Base-by-base conservation (phyloP, 2,797 vertebrate genomes). In the Triplophysa yarkandensis region DNA sequence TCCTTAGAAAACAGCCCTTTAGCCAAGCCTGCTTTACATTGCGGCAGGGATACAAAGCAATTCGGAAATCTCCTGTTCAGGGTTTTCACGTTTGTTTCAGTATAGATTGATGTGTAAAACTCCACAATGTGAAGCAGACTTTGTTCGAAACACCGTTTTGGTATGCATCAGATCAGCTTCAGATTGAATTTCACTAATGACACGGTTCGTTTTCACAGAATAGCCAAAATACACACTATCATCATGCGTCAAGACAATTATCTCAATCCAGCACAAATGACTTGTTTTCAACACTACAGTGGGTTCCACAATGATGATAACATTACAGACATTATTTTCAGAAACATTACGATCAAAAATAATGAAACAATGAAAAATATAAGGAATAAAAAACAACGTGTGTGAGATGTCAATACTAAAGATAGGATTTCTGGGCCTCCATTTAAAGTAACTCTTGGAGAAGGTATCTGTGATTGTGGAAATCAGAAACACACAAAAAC, bases 191-290 rank as follows among this genome's bases (percentile, higher is more conserved):
- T 43, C 16, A 5, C 41, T 39, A 39, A 39, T 39, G 36, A 6
- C 30, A 39, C 46, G 11, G 27, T 46, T 70, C 44, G 60, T 70
- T 19, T 48, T 9, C 39, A 70, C 28, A 41, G 5, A 46, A 54
- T 46, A 23, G 54, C 21, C 46, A 21, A 9, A 50, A 50, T 39
- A 46, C 27, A 32, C 44, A 34, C 54, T 60, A 70, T 46, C 54
- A 46, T 25, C 25, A 39, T 13, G 13, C 36, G 4, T 60, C 27
- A 71, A 71, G 39, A 34, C 55, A 71, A 32, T 70, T 36, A 23
- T 60, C 68, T 60, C 41, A 60, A 4, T 46, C 8, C 28, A 71
- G 30, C 32, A 27, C 19, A 69, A 57, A 14, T 46, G 30, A 34
- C 55, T 70, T 41, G 43, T 28, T 60, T 13, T 13, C 2, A 39